phyloP scores from a whole-genome alignment of 2,888 invertebrate species.

The Drosophila neoperkinsi region DNA sequence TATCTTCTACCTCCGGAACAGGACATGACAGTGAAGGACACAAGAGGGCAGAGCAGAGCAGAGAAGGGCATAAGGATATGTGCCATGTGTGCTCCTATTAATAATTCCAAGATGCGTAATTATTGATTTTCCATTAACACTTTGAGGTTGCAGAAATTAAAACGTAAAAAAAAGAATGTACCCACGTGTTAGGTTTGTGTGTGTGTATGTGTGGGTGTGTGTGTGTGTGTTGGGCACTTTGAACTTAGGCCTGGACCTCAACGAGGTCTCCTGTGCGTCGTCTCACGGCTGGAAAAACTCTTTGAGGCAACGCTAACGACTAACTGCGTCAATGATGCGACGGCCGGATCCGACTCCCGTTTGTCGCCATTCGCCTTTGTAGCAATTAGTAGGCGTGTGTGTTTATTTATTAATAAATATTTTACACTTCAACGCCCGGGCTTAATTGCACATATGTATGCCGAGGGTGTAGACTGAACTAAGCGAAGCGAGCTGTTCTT shows the following conservation, averaged over 20 bases:
- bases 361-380: slow-evolving; percentile 61
- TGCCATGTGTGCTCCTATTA: slow-evolving; percentile 57
- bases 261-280: slow-evolving; percentile 51
- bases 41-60: slow-evolving; percentile 12
- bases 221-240: slow-evolving; percentile 61
- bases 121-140: slow-evolving; percentile 82
- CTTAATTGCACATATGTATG: slow-evolving; percentile 65
- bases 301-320: slow-evolving; percentile 55
- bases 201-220: slow-evolving; percentile 33
- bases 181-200: slow-evolving; percentile 44
- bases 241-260: slow-evolving; percentile 69
- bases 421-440: slow-evolving; percentile 81
- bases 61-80: slow-evolving; percentile 22
- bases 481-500: slow-evolving; percentile 41
- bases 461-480: slow-evolving; percentile 5
- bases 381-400: slow-evolving; percentile 72
- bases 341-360: slow-evolving; percentile 36
- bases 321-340: slow-evolving; percentile 25
- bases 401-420: slow-evolving; percentile 82
- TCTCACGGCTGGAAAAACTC: slow-evolving; percentile 67
- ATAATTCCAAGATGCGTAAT: slow-evolving; percentile 83
- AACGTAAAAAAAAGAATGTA: slow-evolving; percentile 30
- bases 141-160: slow-evolving; percentile 55
- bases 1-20: slow-evolving; percentile 6
- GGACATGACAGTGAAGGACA: not conserved